phyloP scores from a whole-genome alignment of 2,113 vertebrate species.

The Hippocampus mohnikei region DNA sequence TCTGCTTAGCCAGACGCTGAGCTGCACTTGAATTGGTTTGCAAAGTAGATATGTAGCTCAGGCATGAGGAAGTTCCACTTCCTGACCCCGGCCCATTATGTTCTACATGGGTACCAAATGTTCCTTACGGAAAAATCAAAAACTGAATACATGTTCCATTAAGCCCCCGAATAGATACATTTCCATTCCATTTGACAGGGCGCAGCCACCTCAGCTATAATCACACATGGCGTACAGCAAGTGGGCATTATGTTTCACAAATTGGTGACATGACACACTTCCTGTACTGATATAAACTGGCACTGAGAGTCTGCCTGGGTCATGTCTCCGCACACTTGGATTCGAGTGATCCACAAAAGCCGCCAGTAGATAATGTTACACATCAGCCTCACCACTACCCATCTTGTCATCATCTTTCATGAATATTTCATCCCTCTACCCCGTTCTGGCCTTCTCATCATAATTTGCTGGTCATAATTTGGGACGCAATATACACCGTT shows the following conservation, averaged over 20 bases:
- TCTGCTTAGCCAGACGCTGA: neutral
- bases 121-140: neutral
- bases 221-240: slow-evolving; percentile 38
- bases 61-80: neutral
- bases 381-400: slow-evolving; percentile 29
- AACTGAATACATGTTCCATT: neutral
- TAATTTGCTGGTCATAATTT: slow-evolving; percentile 51
- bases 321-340: slow-evolving; percentile 17
- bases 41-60: neutral
- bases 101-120: neutral
- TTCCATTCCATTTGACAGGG: slow-evolving; percentile 31
- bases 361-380: slow-evolving; percentile 53
- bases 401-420: slow-evolving; percentile 46
- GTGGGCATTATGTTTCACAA: slow-evolving; percentile 49
- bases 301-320: slow-evolving; percentile 43
- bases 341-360: slow-evolving; percentile 27
- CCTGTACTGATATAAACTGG: slow-evolving; percentile 45
- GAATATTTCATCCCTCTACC: slow-evolving; percentile 62
- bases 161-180: neutral
- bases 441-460: slow-evolving; percentile 40
- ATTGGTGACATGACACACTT: slow-evolving; percentile 54
- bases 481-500: slow-evolving; percentile 37
- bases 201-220: slow-evolving; percentile 31
- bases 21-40: neutral
- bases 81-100: neutral